Evolutionary conservation across 35 echinoderm and acorn worm genomes (phyloP).

Genomic region (Heliocidaris erythrogramma): DNA sequence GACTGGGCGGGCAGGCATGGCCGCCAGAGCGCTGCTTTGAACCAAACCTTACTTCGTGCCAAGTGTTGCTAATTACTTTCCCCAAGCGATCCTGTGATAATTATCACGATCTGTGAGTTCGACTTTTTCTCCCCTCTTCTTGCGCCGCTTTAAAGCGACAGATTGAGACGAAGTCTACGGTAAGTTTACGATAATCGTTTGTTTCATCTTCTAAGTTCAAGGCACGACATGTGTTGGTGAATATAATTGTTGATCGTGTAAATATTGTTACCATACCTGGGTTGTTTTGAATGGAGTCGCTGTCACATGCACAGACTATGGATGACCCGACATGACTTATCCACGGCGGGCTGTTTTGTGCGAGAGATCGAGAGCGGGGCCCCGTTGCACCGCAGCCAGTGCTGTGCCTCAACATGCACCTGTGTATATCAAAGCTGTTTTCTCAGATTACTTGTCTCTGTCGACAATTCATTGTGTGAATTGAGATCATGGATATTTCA

Average conservation of each 20-base stretch:
- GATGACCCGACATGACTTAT: not conserved
- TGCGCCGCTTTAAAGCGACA: not conserved
- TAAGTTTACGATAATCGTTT: not conserved
- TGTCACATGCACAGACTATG: not conserved
- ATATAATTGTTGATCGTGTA: constrained; percentile 1
- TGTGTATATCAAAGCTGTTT: too few relatives aligned
- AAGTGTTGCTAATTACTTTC: constrained; percentile 47
- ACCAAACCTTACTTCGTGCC: not conserved
- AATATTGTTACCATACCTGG: not conserved
- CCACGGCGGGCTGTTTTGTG: not conserved
- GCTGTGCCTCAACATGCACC: too few relatives aligned
- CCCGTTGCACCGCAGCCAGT: too few relatives aligned
- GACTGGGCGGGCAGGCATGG: constrained; percentile 44
- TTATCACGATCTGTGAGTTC: constrained; percentile 35
- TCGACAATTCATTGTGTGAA: not conserved
- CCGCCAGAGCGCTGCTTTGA: constrained; percentile 36
- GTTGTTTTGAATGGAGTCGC: not conserved
- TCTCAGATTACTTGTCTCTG: not conserved
- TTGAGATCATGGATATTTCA: too few relatives aligned
- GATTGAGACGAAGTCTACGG: not conserved
- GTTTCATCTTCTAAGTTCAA: not conserved
- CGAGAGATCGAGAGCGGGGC: not conserved
- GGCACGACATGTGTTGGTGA: not conserved
- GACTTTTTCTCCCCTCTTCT: not conserved
- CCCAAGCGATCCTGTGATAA: constrained; percentile 28